Conservation (phyloP, 2,113 vertebrate species). For the Prinia subflava region DNA sequence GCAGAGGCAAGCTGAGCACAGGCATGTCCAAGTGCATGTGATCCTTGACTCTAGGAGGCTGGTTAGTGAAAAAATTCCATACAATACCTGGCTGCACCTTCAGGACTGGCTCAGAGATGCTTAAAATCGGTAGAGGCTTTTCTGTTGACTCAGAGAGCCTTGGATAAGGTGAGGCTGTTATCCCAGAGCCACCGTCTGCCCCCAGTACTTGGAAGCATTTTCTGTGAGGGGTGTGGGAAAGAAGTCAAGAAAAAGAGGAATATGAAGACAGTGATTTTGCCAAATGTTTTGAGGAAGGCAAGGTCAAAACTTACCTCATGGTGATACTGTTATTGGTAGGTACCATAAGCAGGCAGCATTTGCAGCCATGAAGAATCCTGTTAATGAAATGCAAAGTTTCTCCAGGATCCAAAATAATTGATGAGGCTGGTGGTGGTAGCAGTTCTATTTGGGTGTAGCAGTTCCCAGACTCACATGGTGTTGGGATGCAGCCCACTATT, state of each 20-base stretch:
- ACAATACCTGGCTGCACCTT: neutral
- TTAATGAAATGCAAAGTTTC: neutral
- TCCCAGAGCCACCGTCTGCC: neutral
- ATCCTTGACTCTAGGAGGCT: neutral
- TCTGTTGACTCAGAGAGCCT: neutral
- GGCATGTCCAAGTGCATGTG: too few relatives aligned
- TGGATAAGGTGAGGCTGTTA: neutral
- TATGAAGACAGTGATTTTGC: neutral
- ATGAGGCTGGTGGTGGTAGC: neutral
- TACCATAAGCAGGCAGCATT: neutral
- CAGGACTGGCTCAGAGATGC: neutral
- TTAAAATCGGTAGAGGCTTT: neutral
- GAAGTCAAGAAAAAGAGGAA: neutral
- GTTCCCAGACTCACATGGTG: neutral
- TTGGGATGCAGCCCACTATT: neutral
- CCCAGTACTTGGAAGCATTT: neutral
- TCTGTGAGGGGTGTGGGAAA: rapidly evolving
- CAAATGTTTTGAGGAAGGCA: neutral
- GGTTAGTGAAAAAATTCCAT: neutral
- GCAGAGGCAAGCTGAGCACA: neutral
- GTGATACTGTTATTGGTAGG: neutral
- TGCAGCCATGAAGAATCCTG: neutral
- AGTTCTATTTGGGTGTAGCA: neutral
- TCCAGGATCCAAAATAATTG: neutral
- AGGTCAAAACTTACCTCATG: conserved; percentile 3